These are phyloP conservation scores for Camponotus fellah DNA, from an alignment of 2,888 invertebrate species.

Conservation along the genomic window DNA sequence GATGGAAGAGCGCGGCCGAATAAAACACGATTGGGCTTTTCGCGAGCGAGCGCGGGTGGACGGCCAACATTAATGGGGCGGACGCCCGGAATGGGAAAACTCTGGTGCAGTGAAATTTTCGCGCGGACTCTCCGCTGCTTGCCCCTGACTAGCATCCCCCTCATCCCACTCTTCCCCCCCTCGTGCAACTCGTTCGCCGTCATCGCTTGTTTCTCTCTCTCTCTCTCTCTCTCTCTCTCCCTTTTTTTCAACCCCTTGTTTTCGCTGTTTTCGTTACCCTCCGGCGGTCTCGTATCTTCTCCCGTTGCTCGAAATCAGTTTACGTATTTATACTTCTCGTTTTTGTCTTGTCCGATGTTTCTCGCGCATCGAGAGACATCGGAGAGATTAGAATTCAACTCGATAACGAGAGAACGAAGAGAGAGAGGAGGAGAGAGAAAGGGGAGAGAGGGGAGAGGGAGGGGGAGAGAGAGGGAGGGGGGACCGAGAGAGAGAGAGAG, in stretches of 20 bases:
- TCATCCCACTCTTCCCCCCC: constrained; percentile 12
- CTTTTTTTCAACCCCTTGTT: background rate
- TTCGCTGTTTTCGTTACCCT: constrained; percentile 20
- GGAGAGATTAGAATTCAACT: background rate
- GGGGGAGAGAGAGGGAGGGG: too few relatives aligned
- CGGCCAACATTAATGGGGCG: constrained; percentile 72
- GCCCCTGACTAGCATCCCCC: constrained; percentile 39
- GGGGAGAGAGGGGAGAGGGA: background rate
- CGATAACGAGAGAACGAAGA: background rate
- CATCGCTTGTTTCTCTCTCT: constrained; percentile 8
- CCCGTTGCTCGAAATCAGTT: constrained; percentile 29
- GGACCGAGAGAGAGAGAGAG: background rate
- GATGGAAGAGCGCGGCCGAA: constrained; percentile 62
- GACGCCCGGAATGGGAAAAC: constrained; percentile 61
- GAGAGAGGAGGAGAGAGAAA: too few relatives aligned
- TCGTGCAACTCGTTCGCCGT: background rate
- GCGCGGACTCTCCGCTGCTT: constrained; percentile 37
- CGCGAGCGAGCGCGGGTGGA: constrained; percentile 51
- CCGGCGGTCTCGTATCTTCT: background rate
- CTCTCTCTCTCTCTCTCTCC: constrained; percentile 6
- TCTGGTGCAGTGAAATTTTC: constrained; percentile 60
- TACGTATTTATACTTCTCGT: background rate
- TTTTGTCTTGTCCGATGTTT: background rate
- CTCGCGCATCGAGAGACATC: too few relatives aligned
- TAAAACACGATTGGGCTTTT: constrained; percentile 76